These are phyloP conservation scores for Micromys minutus DNA, from an alignment of 2,113 vertebrate genomes.

Conservation along the genomic window DNA sequence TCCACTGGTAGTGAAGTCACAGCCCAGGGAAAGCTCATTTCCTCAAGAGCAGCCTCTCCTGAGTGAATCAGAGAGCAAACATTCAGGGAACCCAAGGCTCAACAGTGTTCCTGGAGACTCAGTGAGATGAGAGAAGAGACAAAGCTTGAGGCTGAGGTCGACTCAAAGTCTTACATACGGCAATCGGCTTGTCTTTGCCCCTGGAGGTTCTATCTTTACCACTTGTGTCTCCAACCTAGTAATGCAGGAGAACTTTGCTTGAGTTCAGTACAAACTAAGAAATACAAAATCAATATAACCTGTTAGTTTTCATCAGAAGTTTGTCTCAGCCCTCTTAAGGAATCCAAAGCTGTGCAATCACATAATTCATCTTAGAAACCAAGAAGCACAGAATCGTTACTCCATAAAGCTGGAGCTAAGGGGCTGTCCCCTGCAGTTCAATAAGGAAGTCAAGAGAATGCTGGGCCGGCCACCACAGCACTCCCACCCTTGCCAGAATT, in stretches of 20 bases:
- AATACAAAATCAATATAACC: constrained; percentile 65
- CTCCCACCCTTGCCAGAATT: not conserved
- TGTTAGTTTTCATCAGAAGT: not conserved
- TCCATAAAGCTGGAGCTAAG: not conserved
- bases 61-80: constrained; percentile 55
- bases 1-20: not conserved
- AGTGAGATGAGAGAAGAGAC: constrained; percentile 80
- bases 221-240: constrained; percentile 87
- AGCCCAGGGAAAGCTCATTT: constrained; percentile 40
- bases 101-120: constrained; percentile 78
- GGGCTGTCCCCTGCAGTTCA: not conserved
- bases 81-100: constrained; percentile 63
- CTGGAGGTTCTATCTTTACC: constrained; percentile 87
- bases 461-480: not conserved
- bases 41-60: constrained; percentile 61
- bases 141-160: constrained; percentile 83
- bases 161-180: constrained; percentile 87
- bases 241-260: constrained; percentile 85
- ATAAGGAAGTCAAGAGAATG: not conserved
- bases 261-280: constrained; percentile 76
- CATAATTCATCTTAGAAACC: not conserved
- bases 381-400: not conserved
- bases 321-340: not conserved
- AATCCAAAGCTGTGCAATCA: not conserved
- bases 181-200: constrained; percentile 87